A percentile compares a stretch with the other conserved stretches of the same genome.
These are phyloP conservation scores for Seira sanloemensis DNA, from an alignment of 2,888 invertebrate genomes.

Conservation along the genomic window DNA sequence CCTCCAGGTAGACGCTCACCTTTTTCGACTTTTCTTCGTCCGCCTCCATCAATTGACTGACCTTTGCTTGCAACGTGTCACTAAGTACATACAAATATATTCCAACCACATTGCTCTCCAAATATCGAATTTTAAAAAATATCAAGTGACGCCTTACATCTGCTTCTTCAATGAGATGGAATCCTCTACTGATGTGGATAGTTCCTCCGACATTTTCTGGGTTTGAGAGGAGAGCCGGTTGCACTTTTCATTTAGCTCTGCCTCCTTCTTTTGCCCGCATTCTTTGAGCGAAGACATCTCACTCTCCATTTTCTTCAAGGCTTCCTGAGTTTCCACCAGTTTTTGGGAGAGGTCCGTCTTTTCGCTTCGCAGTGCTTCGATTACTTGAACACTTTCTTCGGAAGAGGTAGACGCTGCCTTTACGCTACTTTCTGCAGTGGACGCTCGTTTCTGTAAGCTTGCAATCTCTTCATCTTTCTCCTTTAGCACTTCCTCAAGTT, in stretches of 20 bases:
- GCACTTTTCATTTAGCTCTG: slow-evolving; percentile 72
- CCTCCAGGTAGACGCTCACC: slow-evolving; percentile 65
- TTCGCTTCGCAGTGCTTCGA: slow-evolving; percentile 22
- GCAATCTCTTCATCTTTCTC: slow-evolving; percentile 43
- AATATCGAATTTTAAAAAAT: background rate
- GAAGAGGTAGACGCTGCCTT: background rate
- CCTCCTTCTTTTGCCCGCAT: slow-evolving; percentile 73
- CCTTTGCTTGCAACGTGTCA: slow-evolving; percentile 69
- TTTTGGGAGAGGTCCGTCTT: background rate
- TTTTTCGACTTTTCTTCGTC: slow-evolving; percentile 74
- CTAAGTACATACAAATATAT: slow-evolving; percentile 69
- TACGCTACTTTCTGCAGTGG: background rate
- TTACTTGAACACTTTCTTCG: background rate
- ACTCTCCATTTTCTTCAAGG: slow-evolving; percentile 76
- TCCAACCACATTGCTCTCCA: background rate
- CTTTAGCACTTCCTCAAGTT: slow-evolving; percentile 30
- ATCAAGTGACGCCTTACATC: slow-evolving; percentile 3
- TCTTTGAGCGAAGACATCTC: slow-evolving; percentile 74
- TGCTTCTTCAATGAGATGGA: slow-evolving; percentile 24
- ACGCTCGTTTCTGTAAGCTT: background rate
- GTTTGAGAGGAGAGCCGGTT: slow-evolving; percentile 12
- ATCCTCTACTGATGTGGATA: slow-evolving; percentile 2
- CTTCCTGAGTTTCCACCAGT: slow-evolving; percentile 24
- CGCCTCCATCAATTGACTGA: slow-evolving; percentile 76
- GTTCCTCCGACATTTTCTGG: slow-evolving; percentile 68